Evolutionary conservation across 2,888 invertebrate genomes (phyloP), one percentile per base, ranked within the genome.

Genomic region (Caenorhabditis sp.): DNA sequence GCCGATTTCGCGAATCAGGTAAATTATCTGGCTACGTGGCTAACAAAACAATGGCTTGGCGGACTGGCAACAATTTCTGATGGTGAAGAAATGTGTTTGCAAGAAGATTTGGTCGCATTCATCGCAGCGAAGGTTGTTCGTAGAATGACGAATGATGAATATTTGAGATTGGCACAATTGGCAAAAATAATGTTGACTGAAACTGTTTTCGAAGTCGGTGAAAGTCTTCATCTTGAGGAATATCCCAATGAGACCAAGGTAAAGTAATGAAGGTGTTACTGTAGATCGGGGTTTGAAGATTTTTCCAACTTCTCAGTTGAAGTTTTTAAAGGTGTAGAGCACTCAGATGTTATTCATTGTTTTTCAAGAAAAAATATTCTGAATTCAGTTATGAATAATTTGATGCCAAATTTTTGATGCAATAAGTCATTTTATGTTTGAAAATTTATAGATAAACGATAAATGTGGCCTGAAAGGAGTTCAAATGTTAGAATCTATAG

Each of bases 1-100:
- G 31, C 77, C 8, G 80, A 80, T 61, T 76, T 69, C 50, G 78
- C 76, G 12, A 75, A 78, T 63, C 78, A 76, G 50, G 69, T 76
- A 0, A 50, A 62, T 17, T 53, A 66, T 27, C 58, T 80, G 17
- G 68, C 80, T n/a, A 64, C 23, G 12, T 72, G 64, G 62, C 57
- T 80, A 8, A 65, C 66, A 1, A 64, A 78, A 60, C 78, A 80
- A 53, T 80, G 80, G 80, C 71, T 80, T 27, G 75, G 78, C 10
- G 78, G 78, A 4, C 59, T 74, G 12, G 66, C 67, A 12, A 66
- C 75, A 0, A 69, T 80, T 26, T 64, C 66, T 1, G 66, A 70
- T 6, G 78, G 70, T 1, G 37, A 59, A 17, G 67, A 80, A 21
- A 17, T 72, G 21, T 80, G 80, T 69, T 50, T 80, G 36, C 75